Conservation (phyloP, 2,113 vertebrate genomes). For the Antechinus stuartii region DNA sequence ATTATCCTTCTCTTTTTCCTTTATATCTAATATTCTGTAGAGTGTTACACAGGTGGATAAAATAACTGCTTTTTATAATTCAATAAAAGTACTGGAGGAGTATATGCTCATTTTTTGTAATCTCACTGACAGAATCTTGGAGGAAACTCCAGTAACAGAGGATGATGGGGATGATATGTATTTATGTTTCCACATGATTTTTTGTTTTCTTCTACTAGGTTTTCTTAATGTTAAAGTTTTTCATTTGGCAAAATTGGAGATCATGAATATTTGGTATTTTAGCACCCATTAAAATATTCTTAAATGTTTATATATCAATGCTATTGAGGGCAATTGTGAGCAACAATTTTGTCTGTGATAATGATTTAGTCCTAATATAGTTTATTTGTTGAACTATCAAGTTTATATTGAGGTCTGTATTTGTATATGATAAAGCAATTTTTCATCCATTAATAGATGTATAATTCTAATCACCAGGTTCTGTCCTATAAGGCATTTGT, state of each 20-base stretch:
- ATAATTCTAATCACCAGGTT: not conserved
- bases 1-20: not conserved
- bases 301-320: not conserved
- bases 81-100: not conserved
- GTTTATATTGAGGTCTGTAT: not conserved
- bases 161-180: not conserved
- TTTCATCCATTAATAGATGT: not conserved
- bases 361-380: not conserved
- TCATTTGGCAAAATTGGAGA: not conserved
- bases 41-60: not conserved
- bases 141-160: not conserved
- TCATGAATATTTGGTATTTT: not conserved
- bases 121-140: not conserved
- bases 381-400: not conserved
- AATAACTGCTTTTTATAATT: slow-evolving; percentile 3
- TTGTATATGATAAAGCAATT: not conserved
- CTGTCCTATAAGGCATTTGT: not conserved
- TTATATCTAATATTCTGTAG: not conserved
- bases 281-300: not conserved
- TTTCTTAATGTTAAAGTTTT: not conserved
- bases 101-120: not conserved
- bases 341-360: not conserved
- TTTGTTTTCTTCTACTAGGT: not conserved
- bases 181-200: not conserved
- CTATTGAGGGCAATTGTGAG: not conserved